phyloP scores from a whole-genome alignment of 2,888 invertebrate species.

The Sinohyriopsis cumingii region DNA sequence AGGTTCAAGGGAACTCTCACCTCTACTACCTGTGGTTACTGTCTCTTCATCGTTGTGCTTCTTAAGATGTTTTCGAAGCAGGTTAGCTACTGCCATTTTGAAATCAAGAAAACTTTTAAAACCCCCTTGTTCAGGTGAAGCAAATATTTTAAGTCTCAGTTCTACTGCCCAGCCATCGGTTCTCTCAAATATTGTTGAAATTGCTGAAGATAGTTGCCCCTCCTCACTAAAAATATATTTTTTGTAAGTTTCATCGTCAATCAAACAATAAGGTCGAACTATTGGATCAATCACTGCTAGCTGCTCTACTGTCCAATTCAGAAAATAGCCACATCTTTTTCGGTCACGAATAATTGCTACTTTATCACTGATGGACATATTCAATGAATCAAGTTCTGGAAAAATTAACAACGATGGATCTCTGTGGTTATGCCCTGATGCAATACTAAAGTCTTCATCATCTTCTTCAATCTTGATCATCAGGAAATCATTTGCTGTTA shows the following conservation, averaged over 20 bases:
- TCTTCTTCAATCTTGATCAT: not conserved
- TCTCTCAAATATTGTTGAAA: constrained; percentile 6
- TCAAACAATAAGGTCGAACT: constrained; percentile 26
- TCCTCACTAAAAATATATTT: constrained; percentile 39
- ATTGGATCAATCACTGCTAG: constrained; percentile 24
- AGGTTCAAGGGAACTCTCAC: too few species aligned
- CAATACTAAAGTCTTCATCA: not conserved
- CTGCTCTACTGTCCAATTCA: constrained; percentile 40
- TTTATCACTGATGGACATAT: constrained; percentile 8
- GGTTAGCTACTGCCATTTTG: constrained; percentile 3
- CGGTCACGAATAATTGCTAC: constrained; percentile 35
- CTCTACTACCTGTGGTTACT: too few species aligned
- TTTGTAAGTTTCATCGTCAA: constrained; percentile 26
- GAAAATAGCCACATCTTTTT: constrained; percentile 46
- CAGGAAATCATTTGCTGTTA: too few species aligned
- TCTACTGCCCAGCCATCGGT: constrained; percentile 12
- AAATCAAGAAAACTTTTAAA: constrained; percentile 6
- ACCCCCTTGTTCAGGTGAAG: constrained; percentile 7
- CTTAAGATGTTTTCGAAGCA: constrained; percentile 6
- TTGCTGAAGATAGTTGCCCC: constrained; percentile 10
- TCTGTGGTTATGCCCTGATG: not conserved
- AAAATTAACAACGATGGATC: not conserved
- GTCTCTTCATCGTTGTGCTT: too few species aligned
- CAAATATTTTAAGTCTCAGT: constrained; percentile 6
- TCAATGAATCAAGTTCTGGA: constrained; percentile 6